Evolutionary conservation across 2,797 vertebrate genomes (phyloP).

Genomic region (Discoglossus pictus): DNA sequence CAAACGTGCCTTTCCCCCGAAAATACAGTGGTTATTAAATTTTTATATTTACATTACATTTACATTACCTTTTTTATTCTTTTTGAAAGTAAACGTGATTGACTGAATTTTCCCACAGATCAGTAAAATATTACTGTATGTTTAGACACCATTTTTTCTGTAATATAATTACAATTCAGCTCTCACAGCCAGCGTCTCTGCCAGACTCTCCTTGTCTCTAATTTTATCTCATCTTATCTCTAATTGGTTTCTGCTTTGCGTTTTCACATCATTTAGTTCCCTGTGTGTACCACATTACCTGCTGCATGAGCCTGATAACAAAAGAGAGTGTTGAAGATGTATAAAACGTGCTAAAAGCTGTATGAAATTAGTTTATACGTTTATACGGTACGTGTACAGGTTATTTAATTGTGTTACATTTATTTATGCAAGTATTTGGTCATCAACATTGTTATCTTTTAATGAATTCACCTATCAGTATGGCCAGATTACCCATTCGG

Average conservation of each 20-base stretch:
- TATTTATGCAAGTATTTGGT: slow-evolving; percentile 9
- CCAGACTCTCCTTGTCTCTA: neutral
- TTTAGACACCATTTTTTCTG: slow-evolving; percentile 2
- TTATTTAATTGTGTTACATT: neutral
- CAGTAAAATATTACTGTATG: neutral
- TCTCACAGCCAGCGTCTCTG: neutral
- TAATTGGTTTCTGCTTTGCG: slow-evolving; percentile 31
- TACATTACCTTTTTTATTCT: too few relatives aligned
- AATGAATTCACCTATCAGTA: too few relatives aligned
- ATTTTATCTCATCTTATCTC: slow-evolving; percentile 33
- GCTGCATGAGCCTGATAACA: slow-evolving; percentile 33
- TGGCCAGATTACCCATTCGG: too few relatives aligned
- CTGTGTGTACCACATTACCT: neutral
- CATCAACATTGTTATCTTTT: too few relatives aligned
- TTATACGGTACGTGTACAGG: neutral
- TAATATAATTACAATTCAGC: slow-evolving; percentile 19
- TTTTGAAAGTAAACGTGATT: too few relatives aligned
- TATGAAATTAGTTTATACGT: neutral
- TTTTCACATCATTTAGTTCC: slow-evolving; percentile 16
- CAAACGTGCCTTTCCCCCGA: too few relatives aligned
- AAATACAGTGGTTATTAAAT: too few relatives aligned
- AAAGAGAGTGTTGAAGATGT: neutral
- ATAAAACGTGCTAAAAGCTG: slow-evolving; percentile 1
- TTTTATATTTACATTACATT: too few relatives aligned
- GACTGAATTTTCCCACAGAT: too few relatives aligned